Evolutionary conservation across 2,888 invertebrate genomes (phyloP).

Genomic region (Leucophenga maculata): DNA sequence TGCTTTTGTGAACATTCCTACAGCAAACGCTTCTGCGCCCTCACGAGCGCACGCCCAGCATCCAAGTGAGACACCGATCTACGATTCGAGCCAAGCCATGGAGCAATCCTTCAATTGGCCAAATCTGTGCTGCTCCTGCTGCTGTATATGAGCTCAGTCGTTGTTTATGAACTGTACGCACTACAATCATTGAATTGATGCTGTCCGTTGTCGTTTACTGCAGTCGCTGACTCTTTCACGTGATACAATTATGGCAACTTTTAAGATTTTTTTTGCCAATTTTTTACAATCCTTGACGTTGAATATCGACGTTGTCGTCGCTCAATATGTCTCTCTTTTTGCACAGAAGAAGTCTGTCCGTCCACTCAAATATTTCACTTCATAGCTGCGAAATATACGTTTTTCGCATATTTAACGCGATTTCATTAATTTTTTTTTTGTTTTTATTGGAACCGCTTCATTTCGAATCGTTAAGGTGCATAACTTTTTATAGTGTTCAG

Average conservation of each 20-base stretch:
- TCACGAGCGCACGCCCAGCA: not conserved
- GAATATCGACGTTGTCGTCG: conserved; percentile 12
- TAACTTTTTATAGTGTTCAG: conserved; percentile 19
- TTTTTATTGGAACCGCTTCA: not conserved
- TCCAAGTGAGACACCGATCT: too few relatives aligned
- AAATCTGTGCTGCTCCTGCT: not conserved
- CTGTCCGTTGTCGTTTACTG: conserved; percentile 22
- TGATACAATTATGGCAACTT: conserved; percentile 70
- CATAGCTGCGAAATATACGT: conserved; percentile 58
- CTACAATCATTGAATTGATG: conserved; percentile 30
- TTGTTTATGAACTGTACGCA: conserved; percentile 67
- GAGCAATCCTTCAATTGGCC: not conserved
- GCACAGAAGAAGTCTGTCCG: not conserved
- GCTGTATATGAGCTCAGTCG: not conserved
- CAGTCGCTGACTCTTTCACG: conserved; percentile 50
- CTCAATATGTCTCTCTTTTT: conserved; percentile 6
- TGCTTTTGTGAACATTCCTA: conserved; percentile 27
- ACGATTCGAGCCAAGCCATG: too few relatives aligned
- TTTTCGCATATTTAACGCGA: conserved; percentile 57
- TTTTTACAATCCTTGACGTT: conserved; percentile 20
- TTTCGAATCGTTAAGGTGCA: not conserved
- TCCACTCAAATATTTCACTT: conserved; percentile 32
- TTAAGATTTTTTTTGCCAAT: conserved; percentile 53
- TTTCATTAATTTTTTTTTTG: conserved; percentile 34
- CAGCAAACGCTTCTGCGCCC: not conserved